These are phyloP conservation scores for Anniella stebbinsi DNA, from an alignment of 2,797 vertebrate species.

Conservation along the genomic window DNA sequence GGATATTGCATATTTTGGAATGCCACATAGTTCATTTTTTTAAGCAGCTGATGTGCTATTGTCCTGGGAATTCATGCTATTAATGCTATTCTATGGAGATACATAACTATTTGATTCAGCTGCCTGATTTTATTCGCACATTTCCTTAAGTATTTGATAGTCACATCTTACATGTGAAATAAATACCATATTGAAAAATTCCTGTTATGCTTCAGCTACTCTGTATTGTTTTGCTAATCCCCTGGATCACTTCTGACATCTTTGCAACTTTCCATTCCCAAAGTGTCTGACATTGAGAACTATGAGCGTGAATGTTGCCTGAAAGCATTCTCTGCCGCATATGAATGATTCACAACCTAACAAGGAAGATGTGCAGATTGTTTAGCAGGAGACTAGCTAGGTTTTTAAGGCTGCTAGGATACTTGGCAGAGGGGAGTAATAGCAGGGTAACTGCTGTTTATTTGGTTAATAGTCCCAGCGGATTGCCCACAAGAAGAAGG, in stretches of 20 bases:
- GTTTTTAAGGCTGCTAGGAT: background rate
- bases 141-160: background rate
- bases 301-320: background rate
- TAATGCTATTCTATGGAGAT: background rate
- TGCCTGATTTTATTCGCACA: background rate
- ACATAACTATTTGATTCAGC: background rate
- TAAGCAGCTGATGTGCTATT: background rate
- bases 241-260: background rate
- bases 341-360: background rate
- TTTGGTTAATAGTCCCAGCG: conserved; percentile 28
- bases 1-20: background rate
- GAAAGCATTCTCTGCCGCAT: background rate
- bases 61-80: background rate
- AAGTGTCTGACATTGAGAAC: background rate
- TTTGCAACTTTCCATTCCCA: background rate
- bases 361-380: background rate
- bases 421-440: background rate
- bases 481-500: conserved; percentile 15
- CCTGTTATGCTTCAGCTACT: background rate
- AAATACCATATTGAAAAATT: conserved; percentile 4
- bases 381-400: background rate
- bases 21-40: background rate
- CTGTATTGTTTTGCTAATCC: conserved; percentile 21
- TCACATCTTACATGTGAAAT: background rate
- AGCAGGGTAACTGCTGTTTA: conserved; percentile 10